Evolutionary conservation across 2,888 invertebrate genomes (phyloP), one percentile per base, ranked within the genome.

Genomic region (Torymus texanus): DNA sequence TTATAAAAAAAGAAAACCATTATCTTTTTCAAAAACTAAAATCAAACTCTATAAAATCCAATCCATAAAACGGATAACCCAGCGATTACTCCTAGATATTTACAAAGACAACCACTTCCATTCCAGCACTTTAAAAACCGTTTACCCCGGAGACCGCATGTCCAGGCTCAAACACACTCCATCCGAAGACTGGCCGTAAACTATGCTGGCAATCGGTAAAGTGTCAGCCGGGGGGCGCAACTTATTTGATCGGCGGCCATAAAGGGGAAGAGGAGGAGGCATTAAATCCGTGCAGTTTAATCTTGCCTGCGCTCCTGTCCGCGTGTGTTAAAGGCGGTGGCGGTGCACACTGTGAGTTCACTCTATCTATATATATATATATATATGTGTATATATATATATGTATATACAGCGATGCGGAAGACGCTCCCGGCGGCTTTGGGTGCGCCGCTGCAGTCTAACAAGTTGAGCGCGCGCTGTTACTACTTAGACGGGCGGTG

Each of bases 241-340:
- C 61, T 78, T 78, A 74, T 78, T 74, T 68, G 62, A 78, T 76
- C 56, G 70, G 41, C 18, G 18, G 73, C 16, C 21, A 51, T 68
- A 74, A 78, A 78, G 63, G 41, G 41, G 41, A 5, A 8, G 41
- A 41, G 41, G 41, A 8, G 41, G 61, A 61, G 55, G 50, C 18
- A 67, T 53, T 77, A 77, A 56, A 63, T 67, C 78, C 21, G 51
- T 50, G 68, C 24, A 78, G 67, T 78, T 78, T 73, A 73, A 78
- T 78, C 72, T 78, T 53, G 65, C 59, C 14, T 2, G 21, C 21
- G 18, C 13, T 65, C 58, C 14, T 51, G 59, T 53, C n/a, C 59
- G 55, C 21, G 50, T 55, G 58, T 59, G 65, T 59, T 58, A 66
- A 74, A 51, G 71, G 24, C 59, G 59, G 56, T 66, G 21, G 21